phyloP scores from a whole-genome alignment of 1,140 invertebrate species.

The Littorina saxatilis region DNA sequence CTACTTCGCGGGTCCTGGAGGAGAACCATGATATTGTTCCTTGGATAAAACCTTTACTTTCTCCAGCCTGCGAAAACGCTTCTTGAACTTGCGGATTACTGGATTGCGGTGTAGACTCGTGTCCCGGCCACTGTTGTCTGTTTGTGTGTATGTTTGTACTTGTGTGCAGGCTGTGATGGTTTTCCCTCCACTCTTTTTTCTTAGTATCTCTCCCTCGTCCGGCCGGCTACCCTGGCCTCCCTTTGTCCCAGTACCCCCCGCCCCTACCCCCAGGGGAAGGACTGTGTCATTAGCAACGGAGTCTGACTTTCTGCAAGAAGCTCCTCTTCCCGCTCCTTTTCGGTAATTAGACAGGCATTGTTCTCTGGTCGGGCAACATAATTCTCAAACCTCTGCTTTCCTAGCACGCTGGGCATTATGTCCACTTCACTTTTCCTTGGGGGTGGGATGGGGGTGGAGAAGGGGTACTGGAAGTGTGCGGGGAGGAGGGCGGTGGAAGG shows the following conservation, averaged over 20 bases:
- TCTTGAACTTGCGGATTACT: too few species aligned
- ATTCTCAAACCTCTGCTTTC: background rate
- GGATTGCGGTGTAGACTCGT: too few species aligned
- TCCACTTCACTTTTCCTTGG: too few species aligned
- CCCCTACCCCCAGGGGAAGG: background rate
- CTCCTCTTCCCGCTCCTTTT: background rate
- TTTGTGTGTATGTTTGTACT: background rate
- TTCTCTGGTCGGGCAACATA: background rate
- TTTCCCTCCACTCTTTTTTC: background rate
- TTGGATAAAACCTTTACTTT: too few species aligned
- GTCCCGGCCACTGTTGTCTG: too few species aligned
- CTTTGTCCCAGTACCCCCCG: background rate
- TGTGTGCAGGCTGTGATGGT: background rate
- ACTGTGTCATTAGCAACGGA: background rate
- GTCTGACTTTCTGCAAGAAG: background rate
- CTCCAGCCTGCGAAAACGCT: too few species aligned
- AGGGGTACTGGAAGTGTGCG: too few species aligned
- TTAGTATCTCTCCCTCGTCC: background rate
- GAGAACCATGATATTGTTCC: too few species aligned
- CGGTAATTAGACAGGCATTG: conserved; percentile 12
- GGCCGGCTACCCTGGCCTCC: background rate
- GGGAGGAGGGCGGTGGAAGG: too few species aligned
- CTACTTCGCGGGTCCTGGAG: too few species aligned
- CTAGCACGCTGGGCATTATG: too few species aligned
- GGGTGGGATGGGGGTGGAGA: too few species aligned